phyloP scores from a whole-genome alignment of 2,113 vertebrate species.

The Egretta garzetta region DNA sequence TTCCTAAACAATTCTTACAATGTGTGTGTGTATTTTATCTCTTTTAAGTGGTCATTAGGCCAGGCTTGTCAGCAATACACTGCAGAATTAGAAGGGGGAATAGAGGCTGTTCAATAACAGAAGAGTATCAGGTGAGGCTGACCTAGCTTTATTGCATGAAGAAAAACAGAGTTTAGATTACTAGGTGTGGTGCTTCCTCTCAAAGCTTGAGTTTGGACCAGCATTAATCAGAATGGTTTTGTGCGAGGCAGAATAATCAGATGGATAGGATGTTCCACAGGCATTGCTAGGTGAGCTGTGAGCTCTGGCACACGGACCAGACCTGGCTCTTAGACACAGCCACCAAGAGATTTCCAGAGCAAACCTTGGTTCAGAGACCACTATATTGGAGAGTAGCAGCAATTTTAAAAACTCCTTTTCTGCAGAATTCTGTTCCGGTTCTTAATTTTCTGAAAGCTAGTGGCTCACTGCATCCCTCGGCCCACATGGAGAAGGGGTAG shows the following conservation, averaged over 20 bases:
- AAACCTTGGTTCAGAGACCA: not conserved
- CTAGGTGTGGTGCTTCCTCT: not conserved
- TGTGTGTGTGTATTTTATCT: not conserved
- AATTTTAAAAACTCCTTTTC: not conserved
- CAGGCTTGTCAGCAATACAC: not conserved
- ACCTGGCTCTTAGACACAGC: not conserved
- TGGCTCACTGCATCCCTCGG: not conserved
- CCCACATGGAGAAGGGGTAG: not conserved
- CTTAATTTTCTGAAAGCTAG: not conserved
- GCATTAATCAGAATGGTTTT: not conserved
- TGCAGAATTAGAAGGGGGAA: not conserved
- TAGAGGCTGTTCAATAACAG: not conserved
- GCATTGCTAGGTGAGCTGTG: not conserved
- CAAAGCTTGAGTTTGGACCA: not conserved
- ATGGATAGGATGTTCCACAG: accelerated
- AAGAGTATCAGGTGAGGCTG: not conserved
- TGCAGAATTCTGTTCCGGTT: not conserved
- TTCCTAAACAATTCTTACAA: not conserved
- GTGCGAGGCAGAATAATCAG: not conserved
- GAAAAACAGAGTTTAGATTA: not conserved
- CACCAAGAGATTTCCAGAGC: not conserved
- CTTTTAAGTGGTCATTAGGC: not conserved
- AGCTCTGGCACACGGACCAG: not conserved
- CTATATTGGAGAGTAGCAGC: not conserved
- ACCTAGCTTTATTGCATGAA: not conserved